phyloP scores from a whole-genome alignment of 2,888 invertebrate species.

The Mesopsocus fuscifrons region DNA sequence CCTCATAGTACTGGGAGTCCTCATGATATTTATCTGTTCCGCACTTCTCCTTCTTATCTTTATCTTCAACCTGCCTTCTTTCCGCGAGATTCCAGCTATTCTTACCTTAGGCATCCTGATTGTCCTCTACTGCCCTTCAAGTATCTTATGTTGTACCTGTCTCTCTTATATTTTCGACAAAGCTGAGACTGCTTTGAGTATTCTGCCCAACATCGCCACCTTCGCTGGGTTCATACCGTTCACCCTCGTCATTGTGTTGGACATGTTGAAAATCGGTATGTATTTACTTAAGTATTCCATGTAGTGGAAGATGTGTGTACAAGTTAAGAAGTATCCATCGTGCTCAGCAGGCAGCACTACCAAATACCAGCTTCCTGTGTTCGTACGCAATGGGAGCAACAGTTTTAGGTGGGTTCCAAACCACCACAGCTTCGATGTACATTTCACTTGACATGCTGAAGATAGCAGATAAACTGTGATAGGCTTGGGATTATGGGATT shows the following conservation, averaged over 20 bases:
- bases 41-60: conserved; percentile 43
- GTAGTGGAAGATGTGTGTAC: too few species aligned
- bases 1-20: conserved; percentile 46
- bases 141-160: conserved; percentile 55
- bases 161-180: conserved; percentile 65
- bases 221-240: conserved; percentile 59
- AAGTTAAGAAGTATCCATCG: too few species aligned
- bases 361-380: too few species aligned
- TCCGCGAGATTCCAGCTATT: conserved; percentile 48
- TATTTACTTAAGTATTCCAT: too few species aligned
- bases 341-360: too few species aligned
- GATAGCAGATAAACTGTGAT: too few species aligned
- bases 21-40: conserved; percentile 46
- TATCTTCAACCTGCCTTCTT: conserved; percentile 47
- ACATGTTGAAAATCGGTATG: conserved; percentile 51
- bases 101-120: conserved; percentile 43
- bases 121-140: conserved; percentile 51
- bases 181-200: conserved; percentile 62
- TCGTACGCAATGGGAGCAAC: too few species aligned
- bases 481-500: too few species aligned
- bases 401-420: too few species aligned
- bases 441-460: too few species aligned
- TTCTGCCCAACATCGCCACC: conserved; percentile 56
- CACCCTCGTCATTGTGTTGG: conserved; percentile 46
- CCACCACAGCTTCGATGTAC: too few species aligned